Evolutionary conservation across 1,140 invertebrate species (phyloP).

Genomic region (Calosoma granatense): DNA sequence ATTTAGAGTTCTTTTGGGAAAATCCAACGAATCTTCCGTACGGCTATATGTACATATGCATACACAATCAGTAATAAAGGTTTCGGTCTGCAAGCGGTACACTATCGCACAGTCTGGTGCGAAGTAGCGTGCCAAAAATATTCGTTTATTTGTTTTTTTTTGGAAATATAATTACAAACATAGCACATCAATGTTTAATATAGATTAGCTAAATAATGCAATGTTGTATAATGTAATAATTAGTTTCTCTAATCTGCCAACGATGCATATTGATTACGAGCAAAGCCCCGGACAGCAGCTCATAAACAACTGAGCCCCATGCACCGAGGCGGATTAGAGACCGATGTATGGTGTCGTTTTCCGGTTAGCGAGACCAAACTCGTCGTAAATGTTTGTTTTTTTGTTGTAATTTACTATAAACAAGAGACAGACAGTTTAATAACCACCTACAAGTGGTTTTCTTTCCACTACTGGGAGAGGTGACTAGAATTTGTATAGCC

Average conservation of each 20-base stretch:
- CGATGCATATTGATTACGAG: constrained; percentile 21
- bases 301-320: constrained; percentile 33
- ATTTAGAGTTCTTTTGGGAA: background rate
- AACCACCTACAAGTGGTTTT: constrained; percentile 6
- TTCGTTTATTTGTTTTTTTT: background rate
- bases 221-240: constrained; percentile 14
- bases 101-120: background rate
- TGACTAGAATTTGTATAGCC: constrained; percentile 22
- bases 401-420: background rate
- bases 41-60: background rate
- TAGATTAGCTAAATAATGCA: constrained; percentile 16
- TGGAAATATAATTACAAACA: constrained; percentile 14
- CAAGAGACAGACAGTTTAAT: background rate
- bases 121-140: background rate
- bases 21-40: background rate
- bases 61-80: background rate
- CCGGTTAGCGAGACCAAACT: constrained; percentile 30
- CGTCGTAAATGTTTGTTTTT: constrained; percentile 6
- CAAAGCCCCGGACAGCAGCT: constrained; percentile 26
- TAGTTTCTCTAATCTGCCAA: constrained; percentile 22
- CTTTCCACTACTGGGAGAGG: constrained; percentile 15
- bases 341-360: constrained; percentile 26
- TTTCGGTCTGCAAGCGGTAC: background rate
- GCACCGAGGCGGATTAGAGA: constrained; percentile 26
- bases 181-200: constrained; percentile 19